These are phyloP conservation scores for Pardosa pseudoannulata DNA, from an alignment of 2,888 invertebrate genomes.

Conservation along the genomic window DNA sequence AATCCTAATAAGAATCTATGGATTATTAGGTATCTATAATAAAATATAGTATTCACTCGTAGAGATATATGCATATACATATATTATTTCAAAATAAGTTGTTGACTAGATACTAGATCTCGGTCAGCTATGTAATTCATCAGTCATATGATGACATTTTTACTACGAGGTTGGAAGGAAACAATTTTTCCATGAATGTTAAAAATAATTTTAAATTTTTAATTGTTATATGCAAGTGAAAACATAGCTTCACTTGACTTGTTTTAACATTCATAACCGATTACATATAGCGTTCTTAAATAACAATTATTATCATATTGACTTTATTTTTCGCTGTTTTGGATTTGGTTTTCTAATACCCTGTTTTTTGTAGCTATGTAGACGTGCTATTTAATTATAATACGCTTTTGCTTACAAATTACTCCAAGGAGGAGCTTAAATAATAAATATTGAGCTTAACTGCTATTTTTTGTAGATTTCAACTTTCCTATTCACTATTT, in stretches of 20 bases:
- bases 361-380: not conserved
- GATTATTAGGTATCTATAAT: not conserved
- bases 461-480: conserved; percentile 19
- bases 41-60: not conserved
- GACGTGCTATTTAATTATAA: not conserved
- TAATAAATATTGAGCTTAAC: conserved; percentile 15
- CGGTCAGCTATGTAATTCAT: not conserved
- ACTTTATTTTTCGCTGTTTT: not conserved
- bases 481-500: conserved; percentile 17
- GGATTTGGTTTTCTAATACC: not conserved
- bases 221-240: not conserved
- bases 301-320: not conserved
- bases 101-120: conserved; percentile 15
- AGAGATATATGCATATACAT: not conserved
- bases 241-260: not conserved
- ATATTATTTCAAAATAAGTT: not conserved
- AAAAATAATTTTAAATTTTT: conserved; percentile 12
- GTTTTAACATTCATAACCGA: not conserved
- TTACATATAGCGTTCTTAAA: not conserved
- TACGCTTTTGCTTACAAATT: conserved; percentile 1
- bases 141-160: not conserved
- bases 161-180: not conserved
- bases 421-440: conserved; percentile 13
- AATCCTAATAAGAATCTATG: not conserved
- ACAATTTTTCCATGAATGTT: not conserved